These are phyloP conservation scores for Pyxicephalus adspersus DNA, from an alignment of 2,113 vertebrate genomes.

Conservation along the genomic window DNA sequence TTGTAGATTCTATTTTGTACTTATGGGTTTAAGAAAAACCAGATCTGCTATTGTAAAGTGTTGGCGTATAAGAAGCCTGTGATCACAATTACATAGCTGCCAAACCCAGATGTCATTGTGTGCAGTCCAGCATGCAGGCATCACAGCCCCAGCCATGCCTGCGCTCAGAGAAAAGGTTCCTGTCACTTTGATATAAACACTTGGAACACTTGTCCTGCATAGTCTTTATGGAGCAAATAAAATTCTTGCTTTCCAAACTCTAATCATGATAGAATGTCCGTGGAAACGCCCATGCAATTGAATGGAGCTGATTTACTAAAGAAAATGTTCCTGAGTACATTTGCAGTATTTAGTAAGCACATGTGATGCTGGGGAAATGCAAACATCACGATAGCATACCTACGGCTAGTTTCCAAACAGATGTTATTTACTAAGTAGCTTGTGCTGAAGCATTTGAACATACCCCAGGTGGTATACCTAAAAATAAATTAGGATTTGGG, in stretches of 20 bases:
- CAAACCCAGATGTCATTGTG: conserved; percentile 12
- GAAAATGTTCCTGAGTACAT: too few species aligned
- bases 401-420: too few species aligned
- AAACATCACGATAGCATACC: too few species aligned
- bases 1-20: not conserved
- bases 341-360: too few species aligned
- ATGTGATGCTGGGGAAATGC: too few species aligned
- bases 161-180: not conserved
- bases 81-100: conserved; percentile 20
- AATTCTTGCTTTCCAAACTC: conserved; percentile 2
- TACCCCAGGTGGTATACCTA: too few species aligned
- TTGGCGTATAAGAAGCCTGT: conserved; percentile 28
- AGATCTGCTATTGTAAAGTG: conserved; percentile 18
- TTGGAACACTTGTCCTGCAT: not conserved
- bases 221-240: not conserved
- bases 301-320: too few species aligned
- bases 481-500: too few species aligned
- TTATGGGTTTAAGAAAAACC: conserved; percentile 12
- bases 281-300: too few species aligned
- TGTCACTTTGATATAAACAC: not conserved
- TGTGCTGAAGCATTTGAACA: too few species aligned
- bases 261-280: not conserved
- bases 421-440: too few species aligned
- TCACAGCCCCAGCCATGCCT: conserved; percentile 33
- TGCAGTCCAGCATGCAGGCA: conserved; percentile 19